These are phyloP conservation scores for Nowickia ferox DNA, from an alignment of 2,888 invertebrate genomes.

Conservation along the genomic window DNA sequence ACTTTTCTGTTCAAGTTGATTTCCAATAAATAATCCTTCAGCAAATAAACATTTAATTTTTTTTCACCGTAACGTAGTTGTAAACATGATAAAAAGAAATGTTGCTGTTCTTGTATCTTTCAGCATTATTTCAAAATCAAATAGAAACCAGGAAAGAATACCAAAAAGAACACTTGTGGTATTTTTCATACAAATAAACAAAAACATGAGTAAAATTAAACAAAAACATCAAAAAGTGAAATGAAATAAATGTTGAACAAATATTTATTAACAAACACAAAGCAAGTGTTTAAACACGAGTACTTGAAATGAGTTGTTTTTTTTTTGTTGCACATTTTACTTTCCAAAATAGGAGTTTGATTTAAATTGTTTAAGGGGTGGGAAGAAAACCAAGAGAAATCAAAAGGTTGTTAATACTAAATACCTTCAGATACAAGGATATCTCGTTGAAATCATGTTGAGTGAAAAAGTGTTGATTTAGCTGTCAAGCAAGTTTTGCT, in stretches of 20 bases:
- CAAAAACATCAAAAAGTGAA: background rate
- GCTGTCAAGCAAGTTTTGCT: background rate
- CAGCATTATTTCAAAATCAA: background rate
- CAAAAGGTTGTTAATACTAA: background rate
- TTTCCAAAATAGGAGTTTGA: no score
- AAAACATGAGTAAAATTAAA: background rate
- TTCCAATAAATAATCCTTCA: no score
- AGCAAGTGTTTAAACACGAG: background rate
- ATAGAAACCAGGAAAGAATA: background rate
- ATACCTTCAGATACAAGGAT: background rate
- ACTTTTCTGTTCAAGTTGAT: no score
- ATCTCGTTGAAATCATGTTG: background rate
- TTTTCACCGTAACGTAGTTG: no score
- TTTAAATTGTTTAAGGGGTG: no score
- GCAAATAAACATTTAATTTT: no score
- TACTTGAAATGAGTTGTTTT: no score
- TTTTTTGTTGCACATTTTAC: no score
- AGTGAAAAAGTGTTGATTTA: background rate
- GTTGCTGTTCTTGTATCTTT: background rate
- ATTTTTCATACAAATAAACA: background rate
- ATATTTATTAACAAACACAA: background rate
- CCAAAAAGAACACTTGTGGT: constrained; percentile 17
- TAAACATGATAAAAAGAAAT: background rate
- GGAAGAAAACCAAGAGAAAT: no score
- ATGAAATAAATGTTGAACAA: constrained; percentile 6